A percentile compares a stretch with the other conserved stretches of the same genome.
phyloP scores from a whole-genome alignment of 1,140 invertebrate species.

The Calosoma granatense region DNA sequence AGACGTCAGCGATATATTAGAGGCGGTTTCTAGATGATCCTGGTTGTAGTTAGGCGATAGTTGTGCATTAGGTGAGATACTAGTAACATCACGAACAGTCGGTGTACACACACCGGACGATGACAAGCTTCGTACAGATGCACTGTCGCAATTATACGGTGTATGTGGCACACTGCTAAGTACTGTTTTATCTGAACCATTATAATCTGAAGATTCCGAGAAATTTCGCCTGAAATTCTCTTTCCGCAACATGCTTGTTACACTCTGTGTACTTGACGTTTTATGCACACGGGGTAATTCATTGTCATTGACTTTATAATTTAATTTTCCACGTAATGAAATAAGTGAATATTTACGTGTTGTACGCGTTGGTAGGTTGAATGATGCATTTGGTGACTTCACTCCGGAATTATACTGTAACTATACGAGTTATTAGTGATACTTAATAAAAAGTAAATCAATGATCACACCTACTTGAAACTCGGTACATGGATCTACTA shows the following conservation, averaged over 20 bases:
- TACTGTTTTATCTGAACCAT: neutral
- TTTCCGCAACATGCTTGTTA: neutral
- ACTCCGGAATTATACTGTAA: neutral
- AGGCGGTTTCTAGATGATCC: neutral
- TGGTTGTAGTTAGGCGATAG: neutral
- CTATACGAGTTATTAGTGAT: neutral
- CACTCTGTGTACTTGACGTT: neutral
- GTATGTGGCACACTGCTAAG: neutral
- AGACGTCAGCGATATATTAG: neutral
- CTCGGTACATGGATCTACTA: neutral
- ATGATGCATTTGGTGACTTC: neutral
- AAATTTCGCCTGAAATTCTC: neutral
- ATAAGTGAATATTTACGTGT: neutral
- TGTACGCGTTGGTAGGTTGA: neutral
- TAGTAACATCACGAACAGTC: neutral
- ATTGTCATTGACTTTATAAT: conserved; percentile 1
- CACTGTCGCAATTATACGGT: neutral
- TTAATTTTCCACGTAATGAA: neutral
- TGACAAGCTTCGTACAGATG: too few species aligned
- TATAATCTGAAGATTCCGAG: neutral
- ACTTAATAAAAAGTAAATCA: neutral
- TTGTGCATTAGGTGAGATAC: too few species aligned
- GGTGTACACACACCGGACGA: neutral
- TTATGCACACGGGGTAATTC: neutral
- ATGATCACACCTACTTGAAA: neutral